Evolutionary conservation across 2,113 vertebrate species (phyloP), one percentile per base, ranked within the genome.

Genomic region (Thinocorus orbignyianus): DNA sequence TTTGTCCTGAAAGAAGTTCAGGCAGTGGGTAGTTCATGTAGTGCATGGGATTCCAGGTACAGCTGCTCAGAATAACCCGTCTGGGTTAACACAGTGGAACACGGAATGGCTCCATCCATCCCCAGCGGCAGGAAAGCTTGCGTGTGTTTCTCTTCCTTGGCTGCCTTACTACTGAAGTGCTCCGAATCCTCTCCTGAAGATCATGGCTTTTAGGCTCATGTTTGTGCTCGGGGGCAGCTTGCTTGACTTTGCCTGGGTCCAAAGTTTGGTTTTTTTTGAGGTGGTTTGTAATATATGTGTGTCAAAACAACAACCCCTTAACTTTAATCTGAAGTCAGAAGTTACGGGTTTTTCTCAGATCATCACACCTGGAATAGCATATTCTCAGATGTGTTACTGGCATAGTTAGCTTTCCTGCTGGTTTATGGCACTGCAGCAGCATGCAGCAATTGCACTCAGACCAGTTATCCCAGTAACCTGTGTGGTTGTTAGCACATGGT

Each of bases 361-460:
- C 14, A 2, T 48, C 4, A 1, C 1, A 3, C 11, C 52, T 35
- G 55, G 11, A 1, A 1, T 48, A 35, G 26, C n/a, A 9, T 3
- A 1, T 66, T 22, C 31, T 48, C 30, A n/a, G 66, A 8, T 12
- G 13, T 1, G 1, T n/a, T 73, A 17, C 5, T 57, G 76, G 26
- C 55, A 20, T 20, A 51, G 28, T 7, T 46, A 4, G 4, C 19
- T 1, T 35, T 68, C 2, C 39, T 64, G 28, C 35, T 57, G 7
- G 39, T 69, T 87, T 61, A 23, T 25, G 61, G 60, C 39, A 13
- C 13, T 39, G 20, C 28, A 17, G 31, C 8, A 20, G 28, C 18
- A 8, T 7, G 7, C 13, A 22, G 11, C 33, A 20, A 4, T 60
- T 44, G 19, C 48, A 28, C 1, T 54, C 57, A 13, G 37, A 46